Base-by-base conservation (phyloP, 2,797 vertebrate species). In the Spinus olivaceus region DNA sequence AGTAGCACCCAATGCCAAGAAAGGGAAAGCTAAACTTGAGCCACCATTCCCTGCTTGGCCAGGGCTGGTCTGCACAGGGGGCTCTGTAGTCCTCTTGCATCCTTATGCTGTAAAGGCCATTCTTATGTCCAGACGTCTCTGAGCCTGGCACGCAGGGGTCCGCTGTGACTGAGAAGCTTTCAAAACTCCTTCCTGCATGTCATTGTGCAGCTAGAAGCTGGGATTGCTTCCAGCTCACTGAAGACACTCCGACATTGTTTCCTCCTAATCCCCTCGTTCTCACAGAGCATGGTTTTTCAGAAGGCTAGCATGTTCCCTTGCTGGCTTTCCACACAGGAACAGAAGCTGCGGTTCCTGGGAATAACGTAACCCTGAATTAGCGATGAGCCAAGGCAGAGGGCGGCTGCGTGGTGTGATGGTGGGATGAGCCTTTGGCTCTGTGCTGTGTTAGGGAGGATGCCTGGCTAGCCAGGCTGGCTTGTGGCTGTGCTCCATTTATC, bases 51-150 rank as follows among this genome's bases (percentile, higher is more conserved):
- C 41, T 0, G 2, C 72, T 49, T 81, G 90, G 61, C 64, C 19
- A 12, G 65, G 6, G 25, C 70, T 10, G 8, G 8, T 87, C 81
- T 94, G 85, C 14, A 19, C 21, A 42, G 10, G 4, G 41, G 46
- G 33, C 32, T 93, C 74, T 72, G 72, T 56, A 49, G 65, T 53
- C 14, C 56, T 46, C 74, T 81, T 83, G 67, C 50, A 17, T 59
- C 82, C 88, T 92, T 95, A 74, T 87, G 90, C 93, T 95, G 71
- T 60, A 85, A 94, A 93, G 72, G 69, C 92, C 88, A 88, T 92
- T 95, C 84, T 94, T 86, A 39, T 64, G 73, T 80, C 73, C 53
- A 87, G 77, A 66, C 71, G 0, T 25, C 67, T 65, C 70, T 0
- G 3, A 74, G 30, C 77, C 88, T 84, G 90, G 53, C 92, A 94